These are phyloP conservation scores for Phoebastria nigripes DNA, from an alignment of 2,797 vertebrate genomes.

Conservation along the genomic window DNA sequence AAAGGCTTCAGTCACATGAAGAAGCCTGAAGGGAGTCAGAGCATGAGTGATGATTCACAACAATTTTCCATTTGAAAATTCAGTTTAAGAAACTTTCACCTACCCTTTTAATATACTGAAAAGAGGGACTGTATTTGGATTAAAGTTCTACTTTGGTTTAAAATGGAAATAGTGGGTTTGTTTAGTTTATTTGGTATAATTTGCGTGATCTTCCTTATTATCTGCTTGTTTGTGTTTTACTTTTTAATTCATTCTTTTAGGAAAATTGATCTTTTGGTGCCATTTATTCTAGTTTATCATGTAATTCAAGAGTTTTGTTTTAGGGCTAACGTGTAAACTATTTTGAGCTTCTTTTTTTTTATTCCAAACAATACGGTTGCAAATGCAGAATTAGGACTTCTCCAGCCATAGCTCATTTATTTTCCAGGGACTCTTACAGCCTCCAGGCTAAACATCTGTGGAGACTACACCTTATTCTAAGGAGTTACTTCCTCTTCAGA, in stretches of 20 bases:
- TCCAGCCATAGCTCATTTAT: neutral
- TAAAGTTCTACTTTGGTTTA: neutral
- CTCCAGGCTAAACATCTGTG: constrained; percentile 43
- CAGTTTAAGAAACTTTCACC: neutral
- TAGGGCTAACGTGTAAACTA: neutral
- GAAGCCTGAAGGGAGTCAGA: neutral
- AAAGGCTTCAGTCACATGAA: neutral
- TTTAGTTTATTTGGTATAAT: neutral
- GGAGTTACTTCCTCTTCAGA: constrained; percentile 26
- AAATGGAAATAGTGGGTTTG: neutral
- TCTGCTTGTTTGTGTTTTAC: neutral
- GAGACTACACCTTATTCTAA: neutral
- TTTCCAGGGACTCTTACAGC: neutral
- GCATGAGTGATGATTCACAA: neutral
- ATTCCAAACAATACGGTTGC: neutral
- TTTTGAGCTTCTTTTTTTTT: neutral
- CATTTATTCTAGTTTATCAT: neutral
- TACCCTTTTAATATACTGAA: neutral
- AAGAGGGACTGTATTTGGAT: neutral
- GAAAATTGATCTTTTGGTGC: neutral
- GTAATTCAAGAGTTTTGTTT: neutral
- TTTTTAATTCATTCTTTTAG: neutral
- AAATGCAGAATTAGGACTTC: neutral
- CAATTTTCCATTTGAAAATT: neutral
- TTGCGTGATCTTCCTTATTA: neutral